These are phyloP conservation scores for Lepus townsendii DNA, from an alignment of 2,797 vertebrate species.

Conservation along the genomic window DNA sequence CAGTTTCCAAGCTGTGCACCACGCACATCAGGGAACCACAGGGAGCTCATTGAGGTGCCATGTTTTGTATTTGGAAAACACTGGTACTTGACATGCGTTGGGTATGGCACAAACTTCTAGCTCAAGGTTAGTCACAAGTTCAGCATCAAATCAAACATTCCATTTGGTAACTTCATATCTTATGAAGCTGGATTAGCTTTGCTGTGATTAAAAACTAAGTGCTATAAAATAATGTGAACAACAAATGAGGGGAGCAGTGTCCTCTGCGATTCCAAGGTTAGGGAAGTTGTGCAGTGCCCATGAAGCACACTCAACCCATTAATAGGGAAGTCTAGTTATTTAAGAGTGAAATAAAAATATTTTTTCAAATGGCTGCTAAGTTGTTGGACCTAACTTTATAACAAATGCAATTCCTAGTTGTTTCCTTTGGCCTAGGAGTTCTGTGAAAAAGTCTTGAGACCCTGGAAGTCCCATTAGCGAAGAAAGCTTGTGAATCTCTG, in stretches of 20 bases:
- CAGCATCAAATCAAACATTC: background rate
- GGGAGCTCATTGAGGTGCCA: background rate
- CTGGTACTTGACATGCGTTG: background rate
- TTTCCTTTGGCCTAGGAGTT: background rate
- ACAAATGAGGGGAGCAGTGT: background rate
- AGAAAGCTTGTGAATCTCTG: background rate
- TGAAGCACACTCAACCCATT: background rate
- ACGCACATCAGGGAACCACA: background rate
- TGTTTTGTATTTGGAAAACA: background rate
- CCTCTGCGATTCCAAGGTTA: background rate
- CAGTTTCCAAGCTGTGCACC: background rate
- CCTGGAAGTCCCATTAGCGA: background rate
- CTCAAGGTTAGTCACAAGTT: background rate
- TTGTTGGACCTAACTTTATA: background rate
- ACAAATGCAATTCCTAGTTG: background rate
- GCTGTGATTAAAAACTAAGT: background rate
- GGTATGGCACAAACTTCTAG: background rate
- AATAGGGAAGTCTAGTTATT: background rate
- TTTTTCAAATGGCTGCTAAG: constrained; percentile 20
- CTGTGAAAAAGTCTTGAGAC: background rate
- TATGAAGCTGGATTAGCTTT: constrained; percentile 12
- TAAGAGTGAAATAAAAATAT: background rate
- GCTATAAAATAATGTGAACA: background rate
- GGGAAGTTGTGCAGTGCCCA: background rate
- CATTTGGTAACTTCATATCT: background rate